Percentiles rank a stretch among this genome's conserved stretches.
Evolutionary conservation across 2,888 invertebrate genomes (phyloP).

Genomic region (Ophioninae sp.): DNA sequence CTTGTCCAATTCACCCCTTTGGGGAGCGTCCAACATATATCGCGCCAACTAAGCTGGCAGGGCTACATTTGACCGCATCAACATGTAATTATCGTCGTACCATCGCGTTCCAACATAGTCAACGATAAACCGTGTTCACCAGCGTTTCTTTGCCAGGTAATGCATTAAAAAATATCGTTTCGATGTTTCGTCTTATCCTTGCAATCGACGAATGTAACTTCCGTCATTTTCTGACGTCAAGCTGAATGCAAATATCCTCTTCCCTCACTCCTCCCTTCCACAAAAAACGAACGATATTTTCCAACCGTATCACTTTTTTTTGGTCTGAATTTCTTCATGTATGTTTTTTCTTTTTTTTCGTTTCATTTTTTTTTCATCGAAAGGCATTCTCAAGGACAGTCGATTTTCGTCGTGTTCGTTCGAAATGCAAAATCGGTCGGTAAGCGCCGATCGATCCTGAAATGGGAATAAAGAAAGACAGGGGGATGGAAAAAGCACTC

Average conservation of each 20-base stretch:
- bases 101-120: constrained; percentile 2
- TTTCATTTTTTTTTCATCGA: neutral
- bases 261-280: no score
- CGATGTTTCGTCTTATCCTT: neutral
- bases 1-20: constrained; percentile 41
- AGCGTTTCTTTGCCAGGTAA: neutral
- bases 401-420: neutral
- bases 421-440: neutral
- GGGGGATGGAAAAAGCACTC: constrained; percentile 15
- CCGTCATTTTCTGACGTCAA: no score
- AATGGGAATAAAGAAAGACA: constrained; percentile 11
- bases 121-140: constrained; percentile 2
- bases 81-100: constrained; percentile 26
- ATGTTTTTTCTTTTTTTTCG: neutral
- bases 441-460: neutral
- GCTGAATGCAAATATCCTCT: no score
- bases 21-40: constrained; percentile 37
- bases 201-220: no score
- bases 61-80: constrained; percentile 46
- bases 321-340: no score
- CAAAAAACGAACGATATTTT: no score
- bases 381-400: neutral
- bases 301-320: no score
- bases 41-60: constrained; percentile 49
- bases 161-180: no score